Evolutionary conservation across 2,113 vertebrate genomes (phyloP).

Genomic region (Xenopus laevis): DNA sequence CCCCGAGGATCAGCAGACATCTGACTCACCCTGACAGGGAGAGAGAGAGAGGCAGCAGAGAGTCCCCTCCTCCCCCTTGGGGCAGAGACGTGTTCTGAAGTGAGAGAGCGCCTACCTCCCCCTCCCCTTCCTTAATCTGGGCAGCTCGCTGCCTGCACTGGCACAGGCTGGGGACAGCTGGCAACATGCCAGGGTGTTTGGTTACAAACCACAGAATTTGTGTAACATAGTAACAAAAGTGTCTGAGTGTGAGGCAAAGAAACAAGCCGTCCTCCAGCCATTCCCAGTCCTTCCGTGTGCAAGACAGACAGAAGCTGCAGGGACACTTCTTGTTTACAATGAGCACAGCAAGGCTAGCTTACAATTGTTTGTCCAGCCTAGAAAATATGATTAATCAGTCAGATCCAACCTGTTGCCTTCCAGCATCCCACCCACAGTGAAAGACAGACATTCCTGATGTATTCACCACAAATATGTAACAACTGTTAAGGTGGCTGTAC

Average conservation of each 20-base stretch:
- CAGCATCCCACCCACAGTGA: no score
- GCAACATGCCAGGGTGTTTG: conserved; percentile 4
- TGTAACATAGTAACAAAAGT: conserved; percentile 18
- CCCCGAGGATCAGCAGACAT: conserved; percentile 38
- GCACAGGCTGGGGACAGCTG: conserved; percentile 17
- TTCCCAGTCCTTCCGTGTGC: background rate
- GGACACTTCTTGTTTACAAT: background rate
- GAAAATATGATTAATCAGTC: no score
- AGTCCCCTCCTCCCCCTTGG: conserved; percentile 36
- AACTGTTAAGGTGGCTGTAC: no score
- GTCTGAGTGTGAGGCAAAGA: background rate
- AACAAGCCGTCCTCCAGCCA: background rate
- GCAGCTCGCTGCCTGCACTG: conserved; percentile 22
- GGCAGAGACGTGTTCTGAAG: conserved; percentile 31
- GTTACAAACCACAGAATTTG: conserved; percentile 32
- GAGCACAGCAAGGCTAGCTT: no score
- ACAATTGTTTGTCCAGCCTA: no score
- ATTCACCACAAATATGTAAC: no score
- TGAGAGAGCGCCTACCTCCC: conserved; percentile 3
- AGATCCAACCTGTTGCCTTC: no score
- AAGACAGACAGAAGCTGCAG: background rate
- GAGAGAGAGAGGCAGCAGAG: conserved; percentile 15
- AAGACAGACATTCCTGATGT: no score
- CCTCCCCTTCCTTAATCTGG: conserved; percentile 1
- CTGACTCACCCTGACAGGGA: conserved; percentile 40